These are phyloP conservation scores for Bubo blakistoni DNA, from an alignment of 2,113 vertebrate species.

Conservation along the genomic window DNA sequence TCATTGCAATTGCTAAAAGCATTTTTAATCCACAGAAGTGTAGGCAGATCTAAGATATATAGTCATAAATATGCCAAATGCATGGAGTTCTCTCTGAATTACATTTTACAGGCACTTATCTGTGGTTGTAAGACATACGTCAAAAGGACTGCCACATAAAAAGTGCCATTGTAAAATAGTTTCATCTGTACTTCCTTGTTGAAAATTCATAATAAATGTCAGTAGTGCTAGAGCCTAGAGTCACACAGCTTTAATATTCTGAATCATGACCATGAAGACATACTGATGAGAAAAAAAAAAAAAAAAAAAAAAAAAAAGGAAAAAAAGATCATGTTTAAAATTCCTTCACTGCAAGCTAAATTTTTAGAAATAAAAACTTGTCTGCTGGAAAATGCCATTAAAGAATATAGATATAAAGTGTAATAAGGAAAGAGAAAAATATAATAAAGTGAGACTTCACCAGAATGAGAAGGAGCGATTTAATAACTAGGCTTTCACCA, in stretches of 20 bases:
- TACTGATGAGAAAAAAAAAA: fast-evolving
- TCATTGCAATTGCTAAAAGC: not conserved
- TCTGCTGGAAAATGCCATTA: not conserved
- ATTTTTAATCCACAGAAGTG: not conserved
- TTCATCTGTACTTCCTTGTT: not conserved
- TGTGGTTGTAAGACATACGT: not conserved
- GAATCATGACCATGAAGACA: not conserved
- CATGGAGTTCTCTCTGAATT: not conserved
- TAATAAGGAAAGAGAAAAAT: not conserved
- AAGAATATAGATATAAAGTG: not conserved
- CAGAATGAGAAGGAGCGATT: not conserved
- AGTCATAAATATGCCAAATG: not conserved
- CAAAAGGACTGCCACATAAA: not conserved
- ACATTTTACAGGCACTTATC: not conserved
- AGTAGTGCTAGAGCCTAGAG: not conserved
- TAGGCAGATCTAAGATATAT: not conserved
- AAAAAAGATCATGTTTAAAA: not conserved
- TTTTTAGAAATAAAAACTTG: not conserved
- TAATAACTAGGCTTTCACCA: not conserved
- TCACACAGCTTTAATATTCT: not conserved
- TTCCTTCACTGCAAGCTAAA: not conserved
- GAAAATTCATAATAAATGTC: not conserved
- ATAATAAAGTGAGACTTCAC: not conserved
- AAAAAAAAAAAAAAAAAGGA: not conserved
- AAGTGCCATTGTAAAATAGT: not conserved